Base-by-base conservation (phyloP, 2,113 vertebrate genomes). In the Saccopteryx bilineata region DNA sequence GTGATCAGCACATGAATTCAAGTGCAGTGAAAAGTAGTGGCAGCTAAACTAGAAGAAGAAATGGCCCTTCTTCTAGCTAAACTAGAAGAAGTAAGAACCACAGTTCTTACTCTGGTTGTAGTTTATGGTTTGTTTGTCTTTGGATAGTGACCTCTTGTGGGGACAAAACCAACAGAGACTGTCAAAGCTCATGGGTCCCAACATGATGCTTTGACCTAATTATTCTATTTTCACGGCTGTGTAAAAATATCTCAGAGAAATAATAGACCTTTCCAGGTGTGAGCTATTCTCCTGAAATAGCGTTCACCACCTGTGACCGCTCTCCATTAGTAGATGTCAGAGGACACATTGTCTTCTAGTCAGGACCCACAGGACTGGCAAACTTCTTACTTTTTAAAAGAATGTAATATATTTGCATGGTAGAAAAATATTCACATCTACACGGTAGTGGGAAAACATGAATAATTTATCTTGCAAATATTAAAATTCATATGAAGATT, bases 161-260 rank as follows among this genome's bases (percentile, higher is more conserved):
- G 86, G 48, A 95, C 71, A 94, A 79, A 89, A 95, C 56, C 2
- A 65, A 96, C 85, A 94, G 79, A 96, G 82, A 92, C 15, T 11
- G 5, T 97, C 90, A 88, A 96, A 97, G 91, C 87, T 96, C 87
- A 90, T 93, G 72, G 90, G 78, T 97, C 93, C 96, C 95, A 94
- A 80, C 90, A 89, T 96, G 95, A 93, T 68, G 82, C 93, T 96
- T 96, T 97, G 93, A 97, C 97, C 97, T 97, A 97, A 97, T 97
- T 97, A 96, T 89, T 96, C 97, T 96, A 94, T 97, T 97, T 97
- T 96, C 94, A 93, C 93, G 19, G 33, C 96, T 97, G 89, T 96
- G 94, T 91, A 93, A 95, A 97, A 97, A 76, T 91, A 84, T 93
- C 93, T 76, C 61, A 91, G 93, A 93, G 88, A 71, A 96, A 96